These are phyloP conservation scores for Misgurnus anguillicaudatus DNA, from an alignment of 2,113 vertebrate genomes.

Conservation along the genomic window DNA sequence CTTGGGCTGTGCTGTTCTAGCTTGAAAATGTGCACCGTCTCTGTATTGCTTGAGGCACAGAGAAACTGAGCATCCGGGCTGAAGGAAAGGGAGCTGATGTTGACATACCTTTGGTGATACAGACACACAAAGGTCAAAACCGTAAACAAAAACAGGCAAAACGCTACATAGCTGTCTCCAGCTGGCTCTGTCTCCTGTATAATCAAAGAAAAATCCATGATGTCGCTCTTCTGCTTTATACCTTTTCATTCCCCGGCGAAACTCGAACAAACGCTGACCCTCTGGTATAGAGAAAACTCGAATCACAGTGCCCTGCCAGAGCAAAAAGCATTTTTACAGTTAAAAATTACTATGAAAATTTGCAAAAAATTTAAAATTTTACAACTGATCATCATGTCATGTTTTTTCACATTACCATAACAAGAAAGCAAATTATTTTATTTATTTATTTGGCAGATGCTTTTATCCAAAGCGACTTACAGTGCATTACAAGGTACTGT, in stretches of 20 bases:
- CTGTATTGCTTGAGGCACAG: constrained; percentile 95
- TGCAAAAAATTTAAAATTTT: too few species aligned
- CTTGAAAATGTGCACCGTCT: constrained; percentile 95
- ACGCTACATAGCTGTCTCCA: background rate
- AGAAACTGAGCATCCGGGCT: constrained; percentile 92
- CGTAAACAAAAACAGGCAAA: constrained; percentile 31
- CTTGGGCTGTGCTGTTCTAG: constrained; percentile 82
- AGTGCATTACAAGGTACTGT: too few species aligned
- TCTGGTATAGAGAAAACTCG: constrained; percentile 97
- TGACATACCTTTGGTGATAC: constrained; percentile 85
- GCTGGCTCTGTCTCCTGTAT: background rate
- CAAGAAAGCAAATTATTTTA: too few species aligned
- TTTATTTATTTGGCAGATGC: too few species aligned
- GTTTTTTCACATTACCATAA: background rate
- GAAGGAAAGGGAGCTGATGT: constrained; percentile 92
- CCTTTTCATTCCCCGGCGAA: constrained; percentile 96
- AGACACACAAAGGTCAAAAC: constrained; percentile 42
- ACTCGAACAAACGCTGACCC: constrained; percentile 93
- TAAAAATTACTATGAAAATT: background rate
- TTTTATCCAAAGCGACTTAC: too few species aligned
- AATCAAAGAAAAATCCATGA: background rate
- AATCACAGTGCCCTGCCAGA: constrained; percentile 89
- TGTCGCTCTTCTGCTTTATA: constrained; percentile 51
- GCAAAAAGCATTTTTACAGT: background rate
- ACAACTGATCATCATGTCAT: too few species aligned